Conservation (phyloP, 2,113 vertebrate genomes). For the Nyctibius bracteatus region DNA sequence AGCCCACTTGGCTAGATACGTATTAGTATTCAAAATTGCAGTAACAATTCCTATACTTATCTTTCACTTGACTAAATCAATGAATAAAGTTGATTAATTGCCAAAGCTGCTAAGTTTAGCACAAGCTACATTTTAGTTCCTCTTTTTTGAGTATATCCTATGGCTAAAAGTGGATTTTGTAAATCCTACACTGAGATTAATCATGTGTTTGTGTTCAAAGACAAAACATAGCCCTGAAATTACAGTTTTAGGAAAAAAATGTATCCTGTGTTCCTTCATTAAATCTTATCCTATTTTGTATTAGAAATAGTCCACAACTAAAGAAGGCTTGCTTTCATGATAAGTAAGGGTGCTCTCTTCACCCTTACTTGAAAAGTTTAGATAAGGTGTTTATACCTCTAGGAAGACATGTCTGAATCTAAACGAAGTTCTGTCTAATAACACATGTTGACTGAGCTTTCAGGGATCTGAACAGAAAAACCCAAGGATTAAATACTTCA, state of each 20-base stretch:
- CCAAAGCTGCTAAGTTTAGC: conserved; percentile 13
- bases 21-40: not conserved
- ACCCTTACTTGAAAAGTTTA: not conserved
- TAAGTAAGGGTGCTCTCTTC: not conserved
- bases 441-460: not conserved
- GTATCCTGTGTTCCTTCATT: not conserved
- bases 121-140: not conserved
- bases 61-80: not conserved
- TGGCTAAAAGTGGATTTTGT: conserved; percentile 32
- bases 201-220: conserved; percentile 24
- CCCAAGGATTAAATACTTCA: not conserved
- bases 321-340: not conserved
- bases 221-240: conserved; percentile 26
- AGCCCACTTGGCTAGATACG: not conserved
- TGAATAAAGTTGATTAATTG: conserved; percentile 26
- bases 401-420: not conserved
- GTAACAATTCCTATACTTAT: not conserved
- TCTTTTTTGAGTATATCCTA: not conserved
- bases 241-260: not conserved
- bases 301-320: not conserved
- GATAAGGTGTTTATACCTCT: not conserved
- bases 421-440: not conserved
- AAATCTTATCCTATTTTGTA: not conserved
- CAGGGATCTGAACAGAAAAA: not conserved
- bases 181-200: conserved; percentile 48